phyloP scores from a whole-genome alignment of 2,797 vertebrate species.

The Myotis planiceps region DNA sequence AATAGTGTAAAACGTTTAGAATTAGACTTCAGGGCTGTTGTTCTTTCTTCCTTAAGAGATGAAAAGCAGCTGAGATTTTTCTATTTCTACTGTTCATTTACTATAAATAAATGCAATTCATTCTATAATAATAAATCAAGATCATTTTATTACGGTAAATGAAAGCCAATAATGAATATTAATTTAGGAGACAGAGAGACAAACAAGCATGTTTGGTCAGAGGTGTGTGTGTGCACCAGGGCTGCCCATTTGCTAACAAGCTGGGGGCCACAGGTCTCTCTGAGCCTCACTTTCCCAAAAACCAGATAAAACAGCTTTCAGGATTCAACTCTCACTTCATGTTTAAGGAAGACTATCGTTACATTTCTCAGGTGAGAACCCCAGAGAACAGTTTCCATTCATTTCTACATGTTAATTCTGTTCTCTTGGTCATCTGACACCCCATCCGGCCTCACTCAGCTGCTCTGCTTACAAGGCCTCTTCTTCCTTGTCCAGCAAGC shows the following conservation, averaged over 20 bases:
- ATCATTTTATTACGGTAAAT: slow-evolving; percentile 11
- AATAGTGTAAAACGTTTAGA: not conserved
- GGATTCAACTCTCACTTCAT: slow-evolving; percentile 25
- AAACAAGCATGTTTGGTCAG: too few species aligned
- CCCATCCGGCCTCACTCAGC: not conserved
- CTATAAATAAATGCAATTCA: not conserved
- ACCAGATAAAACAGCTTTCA: not conserved
- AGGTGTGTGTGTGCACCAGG: not conserved
- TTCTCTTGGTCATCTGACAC: not conserved
- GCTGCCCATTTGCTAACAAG: not conserved
- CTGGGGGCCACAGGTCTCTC: not conserved
- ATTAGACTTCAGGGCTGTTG: not conserved
- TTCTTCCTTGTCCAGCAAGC: not conserved
- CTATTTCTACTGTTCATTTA: slow-evolving; percentile 28
- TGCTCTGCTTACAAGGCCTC: not conserved
- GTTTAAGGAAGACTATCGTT: slow-evolving; percentile 15
- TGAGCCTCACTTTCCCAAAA: not conserved
- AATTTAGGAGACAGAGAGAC: not conserved
- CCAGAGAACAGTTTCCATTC: not conserved
- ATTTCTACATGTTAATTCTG: not conserved
- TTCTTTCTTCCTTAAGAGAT: not conserved
- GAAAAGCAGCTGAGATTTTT: slow-evolving; percentile 14
- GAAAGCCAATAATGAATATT: not conserved
- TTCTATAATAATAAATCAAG: not conserved
- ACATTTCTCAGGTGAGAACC: not conserved